These are phyloP conservation scores for Villa cingulata DNA, from an alignment of 2,888 invertebrate species.

Conservation along the genomic window DNA sequence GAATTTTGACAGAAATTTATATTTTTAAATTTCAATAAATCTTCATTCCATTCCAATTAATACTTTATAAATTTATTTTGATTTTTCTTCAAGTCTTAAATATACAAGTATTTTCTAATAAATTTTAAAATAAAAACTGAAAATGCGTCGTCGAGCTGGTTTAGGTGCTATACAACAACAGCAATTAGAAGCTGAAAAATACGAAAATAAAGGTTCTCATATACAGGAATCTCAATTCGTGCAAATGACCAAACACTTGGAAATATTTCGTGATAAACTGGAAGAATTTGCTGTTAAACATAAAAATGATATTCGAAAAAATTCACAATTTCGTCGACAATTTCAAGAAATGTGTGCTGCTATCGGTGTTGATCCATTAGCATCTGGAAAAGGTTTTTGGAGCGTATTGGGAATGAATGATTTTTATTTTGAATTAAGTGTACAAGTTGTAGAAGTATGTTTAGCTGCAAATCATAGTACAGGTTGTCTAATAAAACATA, in stretches of 20 bases:
- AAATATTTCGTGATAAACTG: constrained; percentile 77
- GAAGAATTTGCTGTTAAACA: constrained; percentile 95
- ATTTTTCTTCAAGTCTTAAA: no score
- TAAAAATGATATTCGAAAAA: constrained; percentile 86
- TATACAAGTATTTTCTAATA: neutral
- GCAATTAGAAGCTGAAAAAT: constrained; percentile 74
- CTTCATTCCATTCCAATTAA: no score
- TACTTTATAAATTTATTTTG: no score
- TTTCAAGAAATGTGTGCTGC: constrained; percentile 99
- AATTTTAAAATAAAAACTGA: neutral
- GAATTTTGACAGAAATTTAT: no score
- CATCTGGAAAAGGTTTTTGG: constrained; percentile 96
- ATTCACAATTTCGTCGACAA: constrained; percentile 85
- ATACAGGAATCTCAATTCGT: constrained; percentile 85
- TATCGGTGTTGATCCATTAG: constrained; percentile 92
- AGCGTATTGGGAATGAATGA: constrained; percentile 96
- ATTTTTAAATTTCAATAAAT: no score
- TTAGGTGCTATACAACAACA: constrained; percentile 84
- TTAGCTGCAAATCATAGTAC: constrained; percentile 87
- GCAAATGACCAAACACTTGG: constrained; percentile 88
- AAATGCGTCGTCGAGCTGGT: constrained; percentile 68
- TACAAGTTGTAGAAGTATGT: constrained; percentile 97
- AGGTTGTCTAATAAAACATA: constrained; percentile 29
- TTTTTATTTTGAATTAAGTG: constrained; percentile 95
- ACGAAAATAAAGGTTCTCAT: constrained; percentile 80